Conservation (phyloP, 2,113 vertebrate genomes). For the Mungos mungo region DNA sequence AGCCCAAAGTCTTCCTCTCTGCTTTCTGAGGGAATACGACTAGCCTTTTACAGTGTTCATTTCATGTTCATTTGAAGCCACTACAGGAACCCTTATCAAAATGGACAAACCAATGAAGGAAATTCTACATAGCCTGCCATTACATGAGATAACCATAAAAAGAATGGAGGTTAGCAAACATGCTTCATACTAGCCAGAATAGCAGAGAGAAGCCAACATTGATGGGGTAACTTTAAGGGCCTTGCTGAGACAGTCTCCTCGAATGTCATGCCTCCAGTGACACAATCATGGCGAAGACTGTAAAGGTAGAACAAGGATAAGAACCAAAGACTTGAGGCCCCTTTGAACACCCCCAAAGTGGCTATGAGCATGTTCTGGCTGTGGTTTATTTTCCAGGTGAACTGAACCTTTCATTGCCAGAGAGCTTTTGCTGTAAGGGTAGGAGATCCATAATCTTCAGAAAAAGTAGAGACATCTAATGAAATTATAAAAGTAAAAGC, state of each 20-base stretch:
- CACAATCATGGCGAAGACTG: neutral
- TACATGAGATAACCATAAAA: neutral
- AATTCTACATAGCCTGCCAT: neutral
- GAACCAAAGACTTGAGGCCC: neutral
- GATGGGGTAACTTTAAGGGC: constrained; percentile 1
- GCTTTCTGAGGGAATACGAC: neutral
- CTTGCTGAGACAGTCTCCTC: neutral
- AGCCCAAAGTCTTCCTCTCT: neutral
- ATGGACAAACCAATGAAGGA: neutral
- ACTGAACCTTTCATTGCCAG: neutral
- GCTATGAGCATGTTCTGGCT: neutral
- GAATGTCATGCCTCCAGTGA: neutral
- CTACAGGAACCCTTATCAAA: neutral
- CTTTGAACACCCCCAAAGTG: neutral
- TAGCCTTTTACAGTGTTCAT: neutral
- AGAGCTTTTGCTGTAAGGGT: neutral
- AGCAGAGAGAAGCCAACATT: neutral
- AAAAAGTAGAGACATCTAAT: neutral
- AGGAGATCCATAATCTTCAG: neutral
- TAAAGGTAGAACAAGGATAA: neutral
- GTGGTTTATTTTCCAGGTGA: neutral
- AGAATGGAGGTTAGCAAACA: neutral
- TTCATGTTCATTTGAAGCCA: neutral
- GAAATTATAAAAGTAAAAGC: neutral
- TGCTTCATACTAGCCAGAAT: neutral